phyloP scores from a whole-genome alignment of 1,140 invertebrate species.

The Zaprionus tsacasi region DNA sequence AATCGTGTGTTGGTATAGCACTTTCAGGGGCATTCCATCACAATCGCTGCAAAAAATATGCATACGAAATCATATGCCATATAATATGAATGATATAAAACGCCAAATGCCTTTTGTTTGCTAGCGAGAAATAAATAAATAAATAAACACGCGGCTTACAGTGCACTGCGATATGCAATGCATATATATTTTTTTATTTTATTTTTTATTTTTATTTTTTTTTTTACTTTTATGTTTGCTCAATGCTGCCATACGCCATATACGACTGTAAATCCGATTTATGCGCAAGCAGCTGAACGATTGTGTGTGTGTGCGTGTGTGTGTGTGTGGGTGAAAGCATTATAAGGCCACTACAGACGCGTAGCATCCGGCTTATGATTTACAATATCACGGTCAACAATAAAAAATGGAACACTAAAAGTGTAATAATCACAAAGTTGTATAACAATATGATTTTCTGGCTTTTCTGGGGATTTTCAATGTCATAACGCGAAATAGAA shows the following conservation, averaged over 20 bases:
- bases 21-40: slow-evolving; percentile 12
- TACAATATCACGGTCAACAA: slow-evolving; percentile 47
- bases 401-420: slow-evolving; percentile 39
- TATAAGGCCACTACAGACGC: slow-evolving; percentile 45
- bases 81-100: slow-evolving; percentile 59
- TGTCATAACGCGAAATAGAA: slow-evolving; percentile 21
- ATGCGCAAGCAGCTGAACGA: slow-evolving; percentile 27
- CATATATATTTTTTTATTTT: slow-evolving; percentile 18
- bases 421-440: slow-evolving; percentile 43
- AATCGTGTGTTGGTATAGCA: slow-evolving; percentile 23
- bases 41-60: slow-evolving; percentile 19
- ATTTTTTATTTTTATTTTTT: background rate
- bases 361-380: slow-evolving; percentile 42
- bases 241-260: slow-evolving; percentile 42
- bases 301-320: slow-evolving; percentile 10
- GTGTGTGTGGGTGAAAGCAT: slow-evolving; percentile 26
- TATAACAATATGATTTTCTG: slow-evolving; percentile 32
- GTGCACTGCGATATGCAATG: slow-evolving; percentile 46
- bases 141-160: slow-evolving; percentile 73
- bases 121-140: slow-evolving; percentile 63
- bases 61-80: slow-evolving; percentile 30
- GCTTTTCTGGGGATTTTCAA: slow-evolving; percentile 24
- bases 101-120: slow-evolving; percentile 65
- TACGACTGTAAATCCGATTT: slow-evolving; percentile 68
- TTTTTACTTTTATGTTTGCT: slow-evolving; percentile 36